Evolutionary conservation across 1,140 invertebrate genomes (phyloP).

Genomic region (Streblospio benedicti): DNA sequence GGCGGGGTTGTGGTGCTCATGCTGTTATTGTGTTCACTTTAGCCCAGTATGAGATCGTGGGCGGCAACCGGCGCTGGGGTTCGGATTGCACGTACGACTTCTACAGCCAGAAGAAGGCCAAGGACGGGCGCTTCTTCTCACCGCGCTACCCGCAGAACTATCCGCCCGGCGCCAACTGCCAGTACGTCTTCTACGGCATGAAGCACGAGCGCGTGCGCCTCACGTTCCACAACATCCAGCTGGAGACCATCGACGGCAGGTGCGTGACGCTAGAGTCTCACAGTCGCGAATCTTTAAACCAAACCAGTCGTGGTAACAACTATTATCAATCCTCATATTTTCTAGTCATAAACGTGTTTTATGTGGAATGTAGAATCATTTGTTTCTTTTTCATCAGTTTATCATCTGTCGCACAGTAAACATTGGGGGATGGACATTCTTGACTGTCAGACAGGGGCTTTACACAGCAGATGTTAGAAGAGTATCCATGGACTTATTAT

Average conservation of each 20-base stretch:
- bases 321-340: background rate
- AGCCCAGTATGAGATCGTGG: slow-evolving; percentile 13
- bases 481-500: too few relatives aligned
- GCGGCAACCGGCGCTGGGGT: slow-evolving; percentile 37
- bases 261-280: slow-evolving; percentile 20
- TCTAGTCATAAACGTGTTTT: background rate
- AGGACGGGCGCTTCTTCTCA: slow-evolving; percentile 65
- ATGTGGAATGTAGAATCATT: background rate
- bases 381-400: background rate
- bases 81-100: slow-evolving; percentile 71
- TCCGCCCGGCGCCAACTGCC: slow-evolving; percentile 67
- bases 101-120: slow-evolving; percentile 56
- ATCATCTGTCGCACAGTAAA: background rate
- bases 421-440: too few relatives aligned
- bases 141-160: slow-evolving; percentile 75
- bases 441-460: too few relatives aligned
- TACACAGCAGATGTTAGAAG: too few relatives aligned
- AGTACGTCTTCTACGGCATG: slow-evolving; percentile 60
- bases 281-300: background rate
- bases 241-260: slow-evolving; percentile 22
- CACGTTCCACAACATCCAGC: slow-evolving; percentile 40
- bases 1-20: too few relatives aligned
- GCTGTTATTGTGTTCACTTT: too few relatives aligned
- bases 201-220: slow-evolving; percentile 42
- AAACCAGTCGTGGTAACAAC: background rate